A percentile compares a stretch with the other conserved stretches of the same genome.
phyloP scores from a whole-genome alignment of 2,113 vertebrate genomes.

The Telmatochromis sp. region DNA sequence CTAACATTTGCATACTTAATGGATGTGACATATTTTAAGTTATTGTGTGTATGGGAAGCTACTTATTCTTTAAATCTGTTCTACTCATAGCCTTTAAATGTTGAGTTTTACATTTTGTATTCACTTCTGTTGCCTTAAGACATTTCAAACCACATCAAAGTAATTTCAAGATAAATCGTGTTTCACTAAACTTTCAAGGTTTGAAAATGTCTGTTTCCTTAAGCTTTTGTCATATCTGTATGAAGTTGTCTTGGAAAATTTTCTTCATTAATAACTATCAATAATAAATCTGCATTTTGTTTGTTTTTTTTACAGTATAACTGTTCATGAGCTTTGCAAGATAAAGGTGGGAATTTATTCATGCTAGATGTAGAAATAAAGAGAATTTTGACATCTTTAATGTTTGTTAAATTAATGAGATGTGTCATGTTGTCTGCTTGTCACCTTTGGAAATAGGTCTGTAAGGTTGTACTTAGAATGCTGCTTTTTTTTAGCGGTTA shows the following conservation, averaged over 20 bases:
- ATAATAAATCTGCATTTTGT: not conserved
- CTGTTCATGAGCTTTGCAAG: not conserved
- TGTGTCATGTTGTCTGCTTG: not conserved
- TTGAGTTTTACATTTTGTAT: not conserved
- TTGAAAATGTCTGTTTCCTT: not conserved
- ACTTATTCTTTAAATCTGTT: not conserved
- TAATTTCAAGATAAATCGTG: not conserved
- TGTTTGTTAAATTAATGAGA: not conserved
- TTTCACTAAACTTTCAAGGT: not conserved
- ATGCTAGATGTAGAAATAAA: not conserved
- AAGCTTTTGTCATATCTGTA: not conserved
- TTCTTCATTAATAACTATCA: not conserved
- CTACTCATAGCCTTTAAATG: not conserved
- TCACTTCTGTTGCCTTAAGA: not conserved
- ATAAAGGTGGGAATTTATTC: not conserved
- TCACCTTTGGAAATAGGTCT: not conserved
- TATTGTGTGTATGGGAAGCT: conserved; percentile 32
- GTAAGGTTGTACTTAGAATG: not conserved
- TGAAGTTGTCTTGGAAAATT: not conserved
- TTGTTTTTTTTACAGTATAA: not conserved
- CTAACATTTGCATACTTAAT: not conserved
- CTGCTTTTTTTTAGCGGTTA: fast-evolving
- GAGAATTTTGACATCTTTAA: not conserved
- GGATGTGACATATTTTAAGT: conserved; percentile 27
- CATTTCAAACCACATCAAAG: conserved; percentile 6